phyloP scores from a whole-genome alignment of 2,113 vertebrate species.

The Deroptyus accipitrinus region DNA sequence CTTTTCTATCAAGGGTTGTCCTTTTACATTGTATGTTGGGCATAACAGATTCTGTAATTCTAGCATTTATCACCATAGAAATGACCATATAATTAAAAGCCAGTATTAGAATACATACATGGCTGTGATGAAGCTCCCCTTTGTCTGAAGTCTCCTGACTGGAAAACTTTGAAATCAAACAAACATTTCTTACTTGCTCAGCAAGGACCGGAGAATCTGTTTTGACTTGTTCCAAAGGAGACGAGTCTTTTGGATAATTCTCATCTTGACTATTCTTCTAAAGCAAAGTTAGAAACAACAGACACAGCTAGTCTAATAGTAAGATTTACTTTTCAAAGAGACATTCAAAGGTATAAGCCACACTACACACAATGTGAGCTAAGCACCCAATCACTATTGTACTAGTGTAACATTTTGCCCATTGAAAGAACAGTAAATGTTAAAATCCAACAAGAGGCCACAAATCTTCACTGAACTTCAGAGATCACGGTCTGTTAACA shows the following conservation, averaged over 20 bases:
- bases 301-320: not conserved
- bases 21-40: not conserved
- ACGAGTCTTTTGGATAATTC: conserved; percentile 64
- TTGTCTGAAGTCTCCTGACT: conserved; percentile 40
- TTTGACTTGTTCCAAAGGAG: conserved; percentile 74
- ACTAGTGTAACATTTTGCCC: not conserved
- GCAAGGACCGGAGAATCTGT: conserved; percentile 59
- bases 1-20: not conserved
- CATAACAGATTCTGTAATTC: not conserved
- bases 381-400: not conserved
- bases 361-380: not conserved
- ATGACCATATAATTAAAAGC: not conserved
- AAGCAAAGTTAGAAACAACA: conserved; percentile 59
- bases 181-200: conserved; percentile 75
- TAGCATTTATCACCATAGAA: not conserved
- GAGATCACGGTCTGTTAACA: not conserved
- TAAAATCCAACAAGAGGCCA: conserved; percentile 34
- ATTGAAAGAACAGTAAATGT: conserved; percentile 12
- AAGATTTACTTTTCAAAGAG: not conserved
- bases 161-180: conserved; percentile 49
- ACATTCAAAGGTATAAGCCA: conserved; percentile 22
- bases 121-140: conserved; percentile 41
- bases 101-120: conserved; percentile 10
- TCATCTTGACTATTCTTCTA: conserved; percentile 71
- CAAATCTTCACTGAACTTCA: conserved; percentile 32